Evolutionary conservation across 2,888 invertebrate genomes (phyloP).

Genomic region (Cheilosia pagana): DNA sequence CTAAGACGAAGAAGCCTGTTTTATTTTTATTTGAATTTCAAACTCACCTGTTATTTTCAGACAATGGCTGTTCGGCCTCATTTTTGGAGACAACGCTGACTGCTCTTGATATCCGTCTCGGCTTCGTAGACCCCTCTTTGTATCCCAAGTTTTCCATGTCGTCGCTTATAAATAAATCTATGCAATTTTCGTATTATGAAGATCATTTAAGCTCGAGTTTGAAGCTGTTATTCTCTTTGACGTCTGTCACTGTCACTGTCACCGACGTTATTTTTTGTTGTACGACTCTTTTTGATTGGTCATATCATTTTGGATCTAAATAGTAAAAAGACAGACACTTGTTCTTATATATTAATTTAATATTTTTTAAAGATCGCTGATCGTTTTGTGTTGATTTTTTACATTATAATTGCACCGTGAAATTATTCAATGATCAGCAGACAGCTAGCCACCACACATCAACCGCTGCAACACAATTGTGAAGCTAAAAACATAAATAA

Average conservation of each 20-base stretch:
- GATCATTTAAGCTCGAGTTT: conserved; percentile 57
- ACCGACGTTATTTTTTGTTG: conserved; percentile 16
- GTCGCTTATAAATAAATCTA: conserved; percentile 47
- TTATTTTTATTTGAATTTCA: neutral
- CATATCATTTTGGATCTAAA: conserved; percentile 55
- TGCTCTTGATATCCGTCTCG: conserved; percentile 83
- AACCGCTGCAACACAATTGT: conserved; percentile 12
- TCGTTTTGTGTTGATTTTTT: conserved; percentile 42
- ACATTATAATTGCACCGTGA: neutral
- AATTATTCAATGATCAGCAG: neutral
- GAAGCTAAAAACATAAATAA: conserved; percentile 13
- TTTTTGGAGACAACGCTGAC: conserved; percentile 83
- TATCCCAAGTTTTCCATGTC: conserved; percentile 87
- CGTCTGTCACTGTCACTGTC: conserved; percentile 26
- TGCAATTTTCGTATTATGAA: conserved; percentile 41
- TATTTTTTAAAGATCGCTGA: conserved; percentile 21
- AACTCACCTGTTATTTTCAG: conserved; percentile 80
- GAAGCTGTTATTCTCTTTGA: conserved; percentile 1
- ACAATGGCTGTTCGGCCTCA: conserved; percentile 83
- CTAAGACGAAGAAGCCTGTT: neutral
- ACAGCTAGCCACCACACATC: neutral
- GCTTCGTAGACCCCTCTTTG: conserved; percentile 85
- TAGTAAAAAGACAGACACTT: neutral
- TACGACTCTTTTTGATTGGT: conserved; percentile 17
- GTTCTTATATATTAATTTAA: no score